These are phyloP conservation scores for Meloidogyne hapla DNA, from an alignment of 1,140 invertebrate genomes.

Conservation along the genomic window DNA sequence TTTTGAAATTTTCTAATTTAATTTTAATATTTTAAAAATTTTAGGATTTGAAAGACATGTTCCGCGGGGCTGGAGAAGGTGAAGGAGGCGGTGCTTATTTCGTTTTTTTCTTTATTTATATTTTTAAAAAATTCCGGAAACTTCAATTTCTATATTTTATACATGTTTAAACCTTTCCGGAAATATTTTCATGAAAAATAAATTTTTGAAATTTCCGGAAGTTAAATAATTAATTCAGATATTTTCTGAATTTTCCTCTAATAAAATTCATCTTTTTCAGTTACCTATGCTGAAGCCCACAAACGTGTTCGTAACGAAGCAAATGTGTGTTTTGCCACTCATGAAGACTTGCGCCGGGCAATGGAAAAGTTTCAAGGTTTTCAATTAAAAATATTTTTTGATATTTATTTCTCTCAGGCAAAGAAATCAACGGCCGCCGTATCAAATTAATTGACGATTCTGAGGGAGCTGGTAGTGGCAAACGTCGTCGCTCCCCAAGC, in stretches of 20 bases:
- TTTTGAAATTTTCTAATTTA: background rate
- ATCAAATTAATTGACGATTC: constrained; percentile 79
- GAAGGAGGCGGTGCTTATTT: background rate
- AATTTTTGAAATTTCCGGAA: background rate
- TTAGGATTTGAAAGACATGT: constrained; percentile 97
- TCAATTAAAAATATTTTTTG: no score
- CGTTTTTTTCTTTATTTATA: background rate
- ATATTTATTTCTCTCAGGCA: constrained; percentile 92
- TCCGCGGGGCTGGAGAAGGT: constrained; percentile 90
- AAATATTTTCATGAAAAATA: background rate
- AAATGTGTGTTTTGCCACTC: constrained; percentile 91
- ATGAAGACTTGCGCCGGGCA: constrained; percentile 85
- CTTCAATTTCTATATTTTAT: background rate
- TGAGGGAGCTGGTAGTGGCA: constrained; percentile 4
- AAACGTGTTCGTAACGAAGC: constrained; percentile 93
- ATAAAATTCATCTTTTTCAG: constrained; percentile 61
- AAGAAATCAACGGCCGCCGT: constrained; percentile 88
- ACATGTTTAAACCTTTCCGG: background rate
- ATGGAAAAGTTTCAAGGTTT: constrained; percentile 23
- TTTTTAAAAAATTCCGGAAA: background rate
- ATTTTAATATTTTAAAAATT: constrained; percentile 22
- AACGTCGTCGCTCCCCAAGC: background rate
- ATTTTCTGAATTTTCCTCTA: background rate
- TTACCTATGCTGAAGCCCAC: constrained; percentile 98
- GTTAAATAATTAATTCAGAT: background rate